These are phyloP conservation scores for Aethina tumida DNA, from an alignment of 1,140 invertebrate genomes.

Conservation along the genomic window DNA sequence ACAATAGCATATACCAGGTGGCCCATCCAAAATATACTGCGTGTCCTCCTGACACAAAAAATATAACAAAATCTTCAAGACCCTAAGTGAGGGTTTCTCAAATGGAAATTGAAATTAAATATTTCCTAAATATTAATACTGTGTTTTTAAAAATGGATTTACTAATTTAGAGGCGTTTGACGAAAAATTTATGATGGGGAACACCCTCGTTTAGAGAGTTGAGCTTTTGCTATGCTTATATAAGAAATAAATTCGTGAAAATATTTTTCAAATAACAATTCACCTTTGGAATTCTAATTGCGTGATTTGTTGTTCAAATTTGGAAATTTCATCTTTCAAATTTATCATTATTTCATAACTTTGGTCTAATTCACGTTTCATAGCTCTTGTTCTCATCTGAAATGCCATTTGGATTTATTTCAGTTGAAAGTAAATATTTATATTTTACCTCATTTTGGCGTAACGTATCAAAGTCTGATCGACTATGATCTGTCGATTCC, in stretches of 20 bases:
- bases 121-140: not conserved
- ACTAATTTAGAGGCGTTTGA: not conserved
- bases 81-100: no score
- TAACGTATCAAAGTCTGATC: no score
- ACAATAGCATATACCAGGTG: no score
- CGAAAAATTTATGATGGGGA: no score
- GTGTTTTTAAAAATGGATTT: not conserved
- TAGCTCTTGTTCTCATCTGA: slow-evolving; percentile 4
- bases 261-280: slow-evolving; percentile 2
- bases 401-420: not conserved
- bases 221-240: no score
- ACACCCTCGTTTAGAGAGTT: no score
- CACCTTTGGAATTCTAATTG: slow-evolving; percentile 20
- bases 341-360: slow-evolving; percentile 12
- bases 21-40: no score
- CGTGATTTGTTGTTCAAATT: slow-evolving; percentile 17
- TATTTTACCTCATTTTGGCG: no score
- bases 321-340: slow-evolving; percentile 15
- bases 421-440: slow-evolving; percentile 3
- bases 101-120: no score
- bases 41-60: no score
- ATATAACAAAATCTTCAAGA: no score
- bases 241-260: no score
- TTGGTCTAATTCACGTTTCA: slow-evolving; percentile 10
- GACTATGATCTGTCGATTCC: slow-evolving; percentile 1